phyloP scores from a whole-genome alignment of 2,113 vertebrate genomes.

The Aptenodytes forsteri region DNA sequence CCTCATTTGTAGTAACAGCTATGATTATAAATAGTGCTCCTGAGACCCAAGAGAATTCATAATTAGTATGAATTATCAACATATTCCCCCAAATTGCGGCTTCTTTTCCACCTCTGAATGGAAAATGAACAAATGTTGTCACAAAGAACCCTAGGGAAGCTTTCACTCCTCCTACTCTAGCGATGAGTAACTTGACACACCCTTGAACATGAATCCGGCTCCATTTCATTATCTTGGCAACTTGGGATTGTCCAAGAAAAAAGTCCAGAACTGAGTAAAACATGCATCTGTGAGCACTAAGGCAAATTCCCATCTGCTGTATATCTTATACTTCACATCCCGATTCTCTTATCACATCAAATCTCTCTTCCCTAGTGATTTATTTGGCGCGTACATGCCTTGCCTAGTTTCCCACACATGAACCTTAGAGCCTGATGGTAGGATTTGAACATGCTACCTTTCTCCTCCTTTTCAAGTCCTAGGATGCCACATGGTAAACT shows the following conservation, averaged over 20 bases:
- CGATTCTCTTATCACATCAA: not conserved
- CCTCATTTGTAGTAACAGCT: not conserved
- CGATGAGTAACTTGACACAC: not conserved
- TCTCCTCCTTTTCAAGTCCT: not conserved
- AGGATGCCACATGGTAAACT: not conserved
- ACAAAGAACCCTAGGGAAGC: not conserved
- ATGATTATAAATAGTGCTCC: not conserved
- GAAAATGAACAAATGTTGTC: not conserved
- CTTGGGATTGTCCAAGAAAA: not conserved
- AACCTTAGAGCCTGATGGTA: not conserved
- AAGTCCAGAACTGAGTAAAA: not conserved
- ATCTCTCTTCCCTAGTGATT: not conserved
- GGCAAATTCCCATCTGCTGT: not conserved
- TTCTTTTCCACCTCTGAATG: not conserved
- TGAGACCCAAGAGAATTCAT: not conserved
- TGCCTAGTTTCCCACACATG: not conserved
- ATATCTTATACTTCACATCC: not conserved
- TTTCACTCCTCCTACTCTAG: not conserved
- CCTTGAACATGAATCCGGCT: not conserved
- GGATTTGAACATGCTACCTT: not conserved
- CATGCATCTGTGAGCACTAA: not conserved
- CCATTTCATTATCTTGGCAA: slow-evolving; percentile 6
- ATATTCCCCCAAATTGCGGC: not conserved
- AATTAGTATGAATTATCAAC: not conserved
- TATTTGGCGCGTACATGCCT: not conserved